Conservation (phyloP, 2,888 invertebrate genomes). For the Drosophila infuscata region DNA sequence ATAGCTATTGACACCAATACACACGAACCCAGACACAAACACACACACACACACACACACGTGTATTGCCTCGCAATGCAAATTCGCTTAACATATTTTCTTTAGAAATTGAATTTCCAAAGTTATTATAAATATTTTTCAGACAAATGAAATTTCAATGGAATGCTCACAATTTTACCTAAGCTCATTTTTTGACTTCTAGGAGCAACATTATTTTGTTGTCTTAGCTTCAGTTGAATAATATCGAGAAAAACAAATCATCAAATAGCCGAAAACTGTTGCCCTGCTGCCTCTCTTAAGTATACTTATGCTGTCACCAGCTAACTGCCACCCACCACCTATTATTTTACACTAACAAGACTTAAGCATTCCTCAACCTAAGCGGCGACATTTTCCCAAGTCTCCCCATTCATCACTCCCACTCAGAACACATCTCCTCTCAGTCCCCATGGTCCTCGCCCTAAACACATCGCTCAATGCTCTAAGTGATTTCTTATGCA, state of each 20-base stretch:
- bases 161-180: constrained; percentile 54
- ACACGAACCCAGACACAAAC: background rate
- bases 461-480: constrained; percentile 39
- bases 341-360: constrained; percentile 77
- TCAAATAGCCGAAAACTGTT: constrained; percentile 40
- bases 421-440: background rate
- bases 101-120: constrained; percentile 78
- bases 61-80: constrained; percentile 27
- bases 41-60: constrained; percentile 22
- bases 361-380: constrained; percentile 57
- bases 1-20: constrained; percentile 43
- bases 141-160: constrained; percentile 73
- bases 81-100: constrained; percentile 79
- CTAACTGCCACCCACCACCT: constrained; percentile 19
- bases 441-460: background rate
- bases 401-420: background rate
- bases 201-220: constrained; percentile 12
- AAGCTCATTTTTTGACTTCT: constrained; percentile 37
- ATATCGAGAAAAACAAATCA: constrained; percentile 37
- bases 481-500: constrained; percentile 62
- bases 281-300: constrained; percentile 21
- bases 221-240: constrained; percentile 4
- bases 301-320: constrained; percentile 7
- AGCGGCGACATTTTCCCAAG: constrained; percentile 51
- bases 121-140: constrained; percentile 78